A percentile compares a stretch with the other conserved stretches of the same genome.
These are phyloP conservation scores for Falco naumanni DNA, from an alignment of 2,797 vertebrate genomes.

Conservation along the genomic window DNA sequence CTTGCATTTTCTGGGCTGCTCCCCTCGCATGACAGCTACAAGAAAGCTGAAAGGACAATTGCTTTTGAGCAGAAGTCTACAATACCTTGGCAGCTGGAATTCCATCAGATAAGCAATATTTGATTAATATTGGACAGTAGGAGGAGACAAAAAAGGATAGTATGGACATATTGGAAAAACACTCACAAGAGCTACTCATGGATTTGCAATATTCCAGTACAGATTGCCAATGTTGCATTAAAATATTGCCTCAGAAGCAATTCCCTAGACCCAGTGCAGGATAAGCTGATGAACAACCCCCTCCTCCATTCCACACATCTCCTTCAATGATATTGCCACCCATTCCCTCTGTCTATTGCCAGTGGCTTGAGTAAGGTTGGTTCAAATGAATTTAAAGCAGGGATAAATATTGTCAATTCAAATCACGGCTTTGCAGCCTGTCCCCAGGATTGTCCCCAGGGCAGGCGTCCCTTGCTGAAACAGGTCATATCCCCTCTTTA, in stretches of 20 bases:
- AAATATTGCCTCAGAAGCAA: conserved; percentile 64
- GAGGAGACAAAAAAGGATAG: conserved; percentile 19
- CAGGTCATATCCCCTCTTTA: not conserved
- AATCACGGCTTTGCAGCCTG: not conserved
- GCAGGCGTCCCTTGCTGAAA: not conserved
- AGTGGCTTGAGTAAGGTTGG: not conserved
- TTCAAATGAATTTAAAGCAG: conserved; percentile 25
- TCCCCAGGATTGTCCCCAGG: not conserved
- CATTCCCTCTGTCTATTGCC: not conserved
- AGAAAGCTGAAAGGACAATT: not conserved
- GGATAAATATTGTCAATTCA: conserved; percentile 13
- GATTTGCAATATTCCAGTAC: conserved; percentile 57
- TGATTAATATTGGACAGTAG: conserved; percentile 59
- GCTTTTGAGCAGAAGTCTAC: conserved; percentile 8
- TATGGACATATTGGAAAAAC: conserved; percentile 63
- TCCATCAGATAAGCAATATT: conserved; percentile 57
- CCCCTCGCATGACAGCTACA: rapidly evolving
- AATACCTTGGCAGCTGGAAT: conserved; percentile 44
- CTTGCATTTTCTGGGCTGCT: not conserved
- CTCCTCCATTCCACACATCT: not conserved
- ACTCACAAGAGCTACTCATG: conserved; percentile 36
- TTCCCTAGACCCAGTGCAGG: not conserved
- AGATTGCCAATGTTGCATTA: conserved; percentile 50
- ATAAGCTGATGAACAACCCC: not conserved
- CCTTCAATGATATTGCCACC: not conserved